phyloP scores from a whole-genome alignment of 2,113 vertebrate species.

The Chlorocebus sabaeus region DNA sequence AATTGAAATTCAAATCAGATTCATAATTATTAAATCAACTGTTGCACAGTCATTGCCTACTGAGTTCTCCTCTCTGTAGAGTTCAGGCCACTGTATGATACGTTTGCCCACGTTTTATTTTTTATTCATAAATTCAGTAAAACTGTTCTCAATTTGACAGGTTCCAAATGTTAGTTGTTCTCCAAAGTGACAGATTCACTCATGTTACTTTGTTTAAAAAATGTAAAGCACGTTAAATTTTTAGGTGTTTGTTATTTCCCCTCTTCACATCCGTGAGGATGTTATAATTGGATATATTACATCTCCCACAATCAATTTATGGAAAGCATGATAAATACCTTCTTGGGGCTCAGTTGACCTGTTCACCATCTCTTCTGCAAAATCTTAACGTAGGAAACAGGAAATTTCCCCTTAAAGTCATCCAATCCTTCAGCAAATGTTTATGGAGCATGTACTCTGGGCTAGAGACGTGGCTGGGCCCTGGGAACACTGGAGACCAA shows the following conservation, averaged over 20 bases:
- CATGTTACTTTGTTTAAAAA: not conserved
- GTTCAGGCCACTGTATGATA: not conserved
- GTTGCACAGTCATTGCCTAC: not conserved
- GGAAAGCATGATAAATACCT: not conserved
- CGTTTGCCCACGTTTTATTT: not conserved
- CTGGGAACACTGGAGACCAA: too few relatives aligned
- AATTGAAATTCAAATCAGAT: not conserved
- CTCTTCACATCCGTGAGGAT: not conserved
- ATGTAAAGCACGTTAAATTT: not conserved
- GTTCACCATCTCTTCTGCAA: not conserved
- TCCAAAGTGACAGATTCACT: not conserved
- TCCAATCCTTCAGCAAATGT: not conserved
- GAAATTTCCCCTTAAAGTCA: not conserved
- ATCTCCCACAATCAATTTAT: not conserved
- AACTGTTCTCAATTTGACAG: not conserved
- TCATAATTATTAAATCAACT: not conserved
- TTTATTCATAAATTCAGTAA: not conserved
- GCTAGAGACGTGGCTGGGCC: not conserved
- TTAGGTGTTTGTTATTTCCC: not conserved
- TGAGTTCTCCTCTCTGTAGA: not conserved
- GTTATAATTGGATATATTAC: not conserved
- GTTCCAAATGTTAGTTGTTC: not conserved
- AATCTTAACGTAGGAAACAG: not conserved
- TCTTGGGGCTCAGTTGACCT: not conserved
- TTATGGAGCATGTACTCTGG: not conserved